Percentiles rank a stretch among this genome's conserved stretches.
phyloP scores from a whole-genome alignment of 2,888 invertebrate species.

The Mythimna albipuncta region DNA sequence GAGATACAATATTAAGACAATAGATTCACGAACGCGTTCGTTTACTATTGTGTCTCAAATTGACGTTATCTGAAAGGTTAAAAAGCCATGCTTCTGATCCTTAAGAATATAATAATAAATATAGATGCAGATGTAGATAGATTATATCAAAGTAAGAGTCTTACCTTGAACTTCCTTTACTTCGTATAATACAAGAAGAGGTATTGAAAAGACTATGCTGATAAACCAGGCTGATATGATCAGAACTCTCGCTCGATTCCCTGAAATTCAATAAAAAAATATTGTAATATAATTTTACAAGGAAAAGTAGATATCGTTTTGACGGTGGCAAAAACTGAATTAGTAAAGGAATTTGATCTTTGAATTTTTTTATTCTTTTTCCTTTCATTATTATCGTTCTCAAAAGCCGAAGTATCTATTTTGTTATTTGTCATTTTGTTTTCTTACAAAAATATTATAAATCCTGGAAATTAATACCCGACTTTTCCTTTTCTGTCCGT shows the following conservation, averaged over 20 bases:
- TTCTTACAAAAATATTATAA: slow-evolving; percentile 9
- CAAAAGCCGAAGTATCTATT: background rate
- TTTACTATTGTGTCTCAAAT: no score
- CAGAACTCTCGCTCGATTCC: slow-evolving; percentile 95
- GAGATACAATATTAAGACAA: no score
- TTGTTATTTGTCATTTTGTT: background rate
- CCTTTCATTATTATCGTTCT: background rate
- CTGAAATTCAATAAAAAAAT: slow-evolving; percentile 86
- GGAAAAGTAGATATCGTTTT: slow-evolving; percentile 13
- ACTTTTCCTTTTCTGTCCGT: background rate
- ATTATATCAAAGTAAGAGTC: background rate
- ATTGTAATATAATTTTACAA: slow-evolving; percentile 6
- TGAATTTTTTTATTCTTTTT: background rate
- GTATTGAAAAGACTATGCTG: slow-evolving; percentile 95
- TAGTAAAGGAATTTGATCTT: slow-evolving; percentile 6
- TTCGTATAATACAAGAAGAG: slow-evolving; percentile 95
- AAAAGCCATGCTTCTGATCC: no score
- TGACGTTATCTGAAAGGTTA: no score
- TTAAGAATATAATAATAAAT: no score
- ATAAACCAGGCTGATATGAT: slow-evolving; percentile 96
- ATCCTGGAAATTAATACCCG: background rate
- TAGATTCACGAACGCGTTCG: no score
- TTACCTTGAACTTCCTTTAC: slow-evolving; percentile 94
- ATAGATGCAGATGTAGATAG: no score
- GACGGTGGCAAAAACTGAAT: background rate